These are phyloP conservation scores for Nowickia ferox DNA, from an alignment of 2,888 invertebrate genomes.

Conservation along the genomic window DNA sequence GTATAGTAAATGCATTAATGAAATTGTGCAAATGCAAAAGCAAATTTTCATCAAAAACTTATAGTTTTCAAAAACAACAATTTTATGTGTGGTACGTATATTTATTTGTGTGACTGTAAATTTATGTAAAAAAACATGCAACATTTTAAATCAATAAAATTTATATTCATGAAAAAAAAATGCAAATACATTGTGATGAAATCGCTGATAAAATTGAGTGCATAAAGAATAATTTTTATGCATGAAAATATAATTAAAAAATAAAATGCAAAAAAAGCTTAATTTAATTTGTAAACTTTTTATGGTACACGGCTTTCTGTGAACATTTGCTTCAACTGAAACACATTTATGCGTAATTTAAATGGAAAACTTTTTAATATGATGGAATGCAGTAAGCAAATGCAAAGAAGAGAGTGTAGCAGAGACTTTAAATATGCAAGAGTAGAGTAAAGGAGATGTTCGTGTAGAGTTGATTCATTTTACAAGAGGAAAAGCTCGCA, in stretches of 20 bases:
- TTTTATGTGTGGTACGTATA: no score
- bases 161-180: conserved; percentile 8
- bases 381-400: background rate
- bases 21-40: no score
- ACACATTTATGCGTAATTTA: background rate
- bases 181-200: background rate
- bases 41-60: no score
- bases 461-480: background rate
- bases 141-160: conserved; percentile 6
- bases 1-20: no score
- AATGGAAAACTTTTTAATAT: background rate
- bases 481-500: background rate
- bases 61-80: no score
- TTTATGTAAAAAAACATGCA: background rate
- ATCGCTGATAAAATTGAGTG: background rate
- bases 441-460: background rate
- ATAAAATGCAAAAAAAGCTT: background rate
- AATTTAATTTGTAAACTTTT: background rate
- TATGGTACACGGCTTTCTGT: background rate
- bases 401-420: background rate
- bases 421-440: background rate
- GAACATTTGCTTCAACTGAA: background rate
- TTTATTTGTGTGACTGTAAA: no score
- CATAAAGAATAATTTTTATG: background rate
- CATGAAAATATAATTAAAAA: conserved; percentile 2